Percentiles rank a stretch among this genome's conserved stretches.
These are phyloP conservation scores for Seladonia tumulorum DNA, from an alignment of 2,888 invertebrate species.

Conservation along the genomic window DNA sequence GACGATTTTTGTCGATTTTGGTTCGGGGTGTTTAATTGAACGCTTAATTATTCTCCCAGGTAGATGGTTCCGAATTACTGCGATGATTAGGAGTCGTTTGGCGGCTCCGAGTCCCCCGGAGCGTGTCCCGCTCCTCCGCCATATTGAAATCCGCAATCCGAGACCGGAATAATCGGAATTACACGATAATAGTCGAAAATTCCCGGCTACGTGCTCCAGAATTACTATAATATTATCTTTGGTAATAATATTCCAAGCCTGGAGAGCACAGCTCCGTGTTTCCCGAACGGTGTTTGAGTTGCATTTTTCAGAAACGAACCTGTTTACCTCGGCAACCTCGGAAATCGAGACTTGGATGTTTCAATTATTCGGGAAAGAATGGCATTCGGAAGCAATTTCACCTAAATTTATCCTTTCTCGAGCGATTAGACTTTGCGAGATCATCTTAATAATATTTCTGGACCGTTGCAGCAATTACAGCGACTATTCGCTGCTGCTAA, in stretches of 20 bases:
- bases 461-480: not conserved
- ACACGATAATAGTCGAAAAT: constrained; percentile 18
- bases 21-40: not conserved
- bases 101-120: not conserved
- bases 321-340: not conserved
- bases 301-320: not conserved
- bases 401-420: not conserved
- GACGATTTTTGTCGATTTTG: not conserved
- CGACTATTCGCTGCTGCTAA: not conserved
- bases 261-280: not conserved
- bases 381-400: not conserved
- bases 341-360: not conserved
- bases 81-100: constrained; percentile 5
- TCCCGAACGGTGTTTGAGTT: constrained; percentile 1
- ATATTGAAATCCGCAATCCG: constrained; percentile 23
- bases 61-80: not conserved
- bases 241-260: not conserved
- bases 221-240: constrained; percentile 12
- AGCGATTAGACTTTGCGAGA: no score
- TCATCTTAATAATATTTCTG: not conserved
- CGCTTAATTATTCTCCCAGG: not conserved
- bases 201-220: constrained; percentile 10
- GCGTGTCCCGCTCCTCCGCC: constrained; percentile 25
- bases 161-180: constrained; percentile 11
- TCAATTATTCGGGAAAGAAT: not conserved